phyloP scores from a whole-genome alignment of 2,797 vertebrate genomes.

The Nothura maculosa region DNA sequence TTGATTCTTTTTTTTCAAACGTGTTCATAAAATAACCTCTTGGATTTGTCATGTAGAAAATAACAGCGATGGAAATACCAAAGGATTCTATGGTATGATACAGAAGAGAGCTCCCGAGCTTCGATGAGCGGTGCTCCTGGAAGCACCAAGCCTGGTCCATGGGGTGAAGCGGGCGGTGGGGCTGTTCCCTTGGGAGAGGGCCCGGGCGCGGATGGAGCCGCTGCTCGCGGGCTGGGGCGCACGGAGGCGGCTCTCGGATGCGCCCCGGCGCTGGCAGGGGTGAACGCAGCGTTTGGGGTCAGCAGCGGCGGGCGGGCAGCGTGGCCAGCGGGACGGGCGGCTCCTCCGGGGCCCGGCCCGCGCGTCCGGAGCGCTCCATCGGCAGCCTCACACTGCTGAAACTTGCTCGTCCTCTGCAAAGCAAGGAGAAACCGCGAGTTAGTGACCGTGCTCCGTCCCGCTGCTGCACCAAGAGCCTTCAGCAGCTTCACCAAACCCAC shows the following conservation, averaged over 20 bases:
- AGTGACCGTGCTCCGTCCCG: neutral
- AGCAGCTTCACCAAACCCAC: neutral
- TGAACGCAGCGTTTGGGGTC: conserved; percentile 10
- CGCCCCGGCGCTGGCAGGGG: neutral
- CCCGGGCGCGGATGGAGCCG: neutral
- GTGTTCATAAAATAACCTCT: conserved; percentile 76
- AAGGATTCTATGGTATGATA: conserved; percentile 14
- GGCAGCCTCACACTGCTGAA: conserved; percentile 85
- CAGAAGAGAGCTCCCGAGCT: conserved; percentile 46
- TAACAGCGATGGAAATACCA: conserved; percentile 38
- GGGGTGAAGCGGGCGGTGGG: neutral
- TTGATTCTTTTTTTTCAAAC: neutral
- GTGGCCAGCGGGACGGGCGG: conserved; percentile 6
- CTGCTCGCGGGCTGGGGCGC: neutral
- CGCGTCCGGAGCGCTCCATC: too few species aligned
- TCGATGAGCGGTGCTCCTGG: conserved; percentile 30
- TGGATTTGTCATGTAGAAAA: conserved; percentile 61
- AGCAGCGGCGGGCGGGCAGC: conserved; percentile 67
- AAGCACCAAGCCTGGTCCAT: neutral
- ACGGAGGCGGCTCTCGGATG: too few species aligned
- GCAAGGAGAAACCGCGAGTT: neutral
- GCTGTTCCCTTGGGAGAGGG: neutral
- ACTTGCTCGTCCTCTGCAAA: conserved; percentile 93
- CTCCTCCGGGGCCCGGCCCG: neutral
- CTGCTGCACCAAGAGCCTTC: neutral